Evolutionary conservation across 2,113 vertebrate genomes (phyloP).

Genomic region (Coregonus clupeaformis): DNA sequence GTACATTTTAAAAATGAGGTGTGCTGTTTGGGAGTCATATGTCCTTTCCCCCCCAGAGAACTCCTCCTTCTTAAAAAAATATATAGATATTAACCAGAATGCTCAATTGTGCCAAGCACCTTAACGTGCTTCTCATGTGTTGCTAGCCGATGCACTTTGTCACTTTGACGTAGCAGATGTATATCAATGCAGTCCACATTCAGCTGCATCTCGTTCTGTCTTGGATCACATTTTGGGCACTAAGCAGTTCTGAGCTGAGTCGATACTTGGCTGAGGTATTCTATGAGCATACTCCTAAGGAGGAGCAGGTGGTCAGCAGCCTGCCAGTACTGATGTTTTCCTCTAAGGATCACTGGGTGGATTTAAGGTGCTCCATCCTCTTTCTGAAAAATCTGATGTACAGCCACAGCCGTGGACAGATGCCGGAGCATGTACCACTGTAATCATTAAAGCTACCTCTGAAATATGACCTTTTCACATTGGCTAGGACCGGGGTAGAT

Average conservation of each 20-base stretch:
- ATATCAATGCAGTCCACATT: slow-evolving; percentile 32
- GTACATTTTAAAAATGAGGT: no score
- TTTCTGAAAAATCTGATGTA: slow-evolving; percentile 11
- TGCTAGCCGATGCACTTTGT: slow-evolving; percentile 38
- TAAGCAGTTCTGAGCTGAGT: slow-evolving; percentile 64
- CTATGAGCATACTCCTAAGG: slow-evolving; percentile 36
- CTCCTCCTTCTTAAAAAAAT: no score
- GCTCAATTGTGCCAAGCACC: not conserved
- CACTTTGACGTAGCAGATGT: not conserved
- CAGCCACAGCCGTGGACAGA: slow-evolving; percentile 10
- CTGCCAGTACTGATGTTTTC: slow-evolving; percentile 55
- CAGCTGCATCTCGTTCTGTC: slow-evolving; percentile 45
- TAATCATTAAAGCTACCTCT: slow-evolving; percentile 27
- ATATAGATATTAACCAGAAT: not conserved
- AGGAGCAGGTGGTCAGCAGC: slow-evolving; percentile 54
- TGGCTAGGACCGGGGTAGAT: not conserved
- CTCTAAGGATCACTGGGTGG: slow-evolving; percentile 46
- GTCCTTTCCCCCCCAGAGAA: no score
- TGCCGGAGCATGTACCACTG: slow-evolving; percentile 6
- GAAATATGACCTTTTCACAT: slow-evolving; percentile 8
- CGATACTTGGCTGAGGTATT: slow-evolving; percentile 64
- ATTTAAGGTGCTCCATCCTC: slow-evolving; percentile 34
- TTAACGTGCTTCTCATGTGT: not conserved
- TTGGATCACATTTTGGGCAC: slow-evolving; percentile 56
- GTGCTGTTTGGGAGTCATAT: no score